phyloP scores from a whole-genome alignment of 2,113 vertebrate genomes.

The Zosterops borbonicus region DNA sequence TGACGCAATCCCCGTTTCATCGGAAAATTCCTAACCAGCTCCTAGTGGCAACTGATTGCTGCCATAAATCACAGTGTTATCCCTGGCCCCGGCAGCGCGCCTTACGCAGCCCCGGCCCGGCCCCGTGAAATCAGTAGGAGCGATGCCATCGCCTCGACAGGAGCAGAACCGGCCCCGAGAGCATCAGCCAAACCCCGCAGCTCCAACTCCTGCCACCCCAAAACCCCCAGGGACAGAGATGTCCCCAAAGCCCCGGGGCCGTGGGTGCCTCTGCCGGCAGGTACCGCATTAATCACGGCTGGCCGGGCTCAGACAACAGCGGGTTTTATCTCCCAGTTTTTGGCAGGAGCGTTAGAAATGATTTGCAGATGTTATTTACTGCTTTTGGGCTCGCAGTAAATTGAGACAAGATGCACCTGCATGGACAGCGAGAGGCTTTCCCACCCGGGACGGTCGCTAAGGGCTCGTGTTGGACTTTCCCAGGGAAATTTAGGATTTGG shows the following conservation, averaged over 20 bases:
- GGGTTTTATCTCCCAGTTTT: conserved; percentile 22
- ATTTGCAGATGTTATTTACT: conserved; percentile 70
- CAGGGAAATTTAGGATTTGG: not conserved
- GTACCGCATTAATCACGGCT: not conserved
- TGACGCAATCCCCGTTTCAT: conserved; percentile 65
- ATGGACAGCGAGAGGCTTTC: not conserved
- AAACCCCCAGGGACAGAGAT: fast-evolving
- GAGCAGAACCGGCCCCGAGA: not conserved
- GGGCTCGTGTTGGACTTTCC: not conserved
- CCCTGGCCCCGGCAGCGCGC: conserved; percentile 35
- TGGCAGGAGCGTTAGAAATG: conserved; percentile 34
- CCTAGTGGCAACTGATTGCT: conserved; percentile 54
- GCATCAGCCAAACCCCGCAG: not conserved
- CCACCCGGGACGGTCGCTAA: not conserved
- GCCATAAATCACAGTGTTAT: conserved; percentile 59
- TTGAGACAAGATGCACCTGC: conserved; percentile 64
- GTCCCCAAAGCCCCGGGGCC: not conserved
- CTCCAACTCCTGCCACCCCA: not conserved
- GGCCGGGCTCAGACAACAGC: not conserved
- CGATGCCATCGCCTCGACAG: conserved; percentile 9
- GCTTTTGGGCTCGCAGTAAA: conserved; percentile 30
- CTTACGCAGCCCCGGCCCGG: not conserved
- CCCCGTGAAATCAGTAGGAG: conserved; percentile 45
- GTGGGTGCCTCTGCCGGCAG: not conserved
- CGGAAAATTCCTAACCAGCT: conserved; percentile 67